A percentile compares a stretch with the other conserved stretches of the same genome.
Evolutionary conservation across 2,113 vertebrate genomes (phyloP).

Genomic region (Stictonetta naevosa): DNA sequence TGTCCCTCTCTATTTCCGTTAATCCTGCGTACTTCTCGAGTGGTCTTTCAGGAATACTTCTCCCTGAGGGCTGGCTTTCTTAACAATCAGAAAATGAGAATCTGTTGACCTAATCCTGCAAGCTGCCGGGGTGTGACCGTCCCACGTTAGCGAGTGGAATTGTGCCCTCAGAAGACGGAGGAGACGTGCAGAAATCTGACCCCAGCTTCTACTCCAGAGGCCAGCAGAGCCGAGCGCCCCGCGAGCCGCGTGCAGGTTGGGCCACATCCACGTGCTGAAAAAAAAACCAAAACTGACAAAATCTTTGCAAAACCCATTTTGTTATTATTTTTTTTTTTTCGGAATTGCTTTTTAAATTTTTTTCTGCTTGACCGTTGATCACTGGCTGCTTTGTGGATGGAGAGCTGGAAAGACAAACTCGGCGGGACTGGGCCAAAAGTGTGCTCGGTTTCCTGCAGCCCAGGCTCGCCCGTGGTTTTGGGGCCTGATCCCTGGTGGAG

Average conservation of each 20-base stretch:
- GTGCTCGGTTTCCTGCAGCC: neutral
- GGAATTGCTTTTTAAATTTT: neutral
- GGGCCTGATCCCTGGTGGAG: neutral
- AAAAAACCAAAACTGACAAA: neutral
- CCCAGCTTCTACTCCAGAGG: neutral
- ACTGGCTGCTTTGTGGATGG: neutral
- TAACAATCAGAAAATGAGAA: conserved; percentile 34
- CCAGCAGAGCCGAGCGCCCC: neutral
- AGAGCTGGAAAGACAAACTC: neutral
- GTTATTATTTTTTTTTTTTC: neutral
- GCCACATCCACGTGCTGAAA: neutral
- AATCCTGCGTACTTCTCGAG: neutral
- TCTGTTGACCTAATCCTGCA: conserved; percentile 57
- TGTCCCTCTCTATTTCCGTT: neutral
- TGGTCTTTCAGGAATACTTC: conserved; percentile 37
- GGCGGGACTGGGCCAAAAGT: neutral
- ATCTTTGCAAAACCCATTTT: neutral
- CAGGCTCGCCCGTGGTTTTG: neutral
- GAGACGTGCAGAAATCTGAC: conserved; percentile 24
- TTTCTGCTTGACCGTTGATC: neutral
- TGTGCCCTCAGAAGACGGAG: conserved; percentile 42
- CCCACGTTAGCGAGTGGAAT: conserved; percentile 50
- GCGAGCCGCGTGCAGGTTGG: neutral
- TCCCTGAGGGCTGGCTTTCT: conserved; percentile 54
- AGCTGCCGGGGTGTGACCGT: conserved; percentile 60